Evolutionary conservation across 2,888 invertebrate genomes (phyloP), one percentile per base, ranked within the genome.

Genomic region (Nomada hirtipes): DNA sequence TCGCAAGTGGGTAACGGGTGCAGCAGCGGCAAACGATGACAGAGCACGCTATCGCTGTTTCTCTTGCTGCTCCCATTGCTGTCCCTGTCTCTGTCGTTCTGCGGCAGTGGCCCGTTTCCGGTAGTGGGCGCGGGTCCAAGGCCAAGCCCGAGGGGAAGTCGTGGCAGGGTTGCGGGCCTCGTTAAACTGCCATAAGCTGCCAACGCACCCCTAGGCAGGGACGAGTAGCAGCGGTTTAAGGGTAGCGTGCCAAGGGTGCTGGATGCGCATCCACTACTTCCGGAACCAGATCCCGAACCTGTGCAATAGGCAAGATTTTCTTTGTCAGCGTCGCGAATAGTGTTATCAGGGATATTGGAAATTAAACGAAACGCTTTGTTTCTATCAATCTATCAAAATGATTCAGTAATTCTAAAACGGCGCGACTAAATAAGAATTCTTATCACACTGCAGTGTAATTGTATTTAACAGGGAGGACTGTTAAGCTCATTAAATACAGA

Each of bases 1-100:
- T 94, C 94, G 86, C 95, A 95, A 15, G 94, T 94, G 2, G 95
- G 95, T 9, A 95, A 92, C 9, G 95, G 95, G 84, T 95, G 94
- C 89, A 95, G 94, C 2, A 93, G 91, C 0, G 92, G 92, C 73
- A 94, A 87, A 84, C 95, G 93, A 84, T 94, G 94, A 63, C 95
- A 95, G 0, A 95, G 93, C 7, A 95, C 94, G 57, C 95, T 95
- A 90, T 95, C 95, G 70, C 95, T 95, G 89, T 95, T 94, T 61
- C 95, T 92, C 86, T 95, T 95, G 89, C 94, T 94, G 81, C 94
- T 94, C 15, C 91, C 88, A 80, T 90, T 91, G 65, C 89, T 90
- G 76, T 91, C 91, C 42, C 91, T 87, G 78, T 92, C 92, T 50
- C 91, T 87, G 44, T 91, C 91, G 73, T 89, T 90, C 29, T 87